These are phyloP conservation scores for Abscondita cerata DNA, from an alignment of 2,888 invertebrate genomes.

Conservation along the genomic window DNA sequence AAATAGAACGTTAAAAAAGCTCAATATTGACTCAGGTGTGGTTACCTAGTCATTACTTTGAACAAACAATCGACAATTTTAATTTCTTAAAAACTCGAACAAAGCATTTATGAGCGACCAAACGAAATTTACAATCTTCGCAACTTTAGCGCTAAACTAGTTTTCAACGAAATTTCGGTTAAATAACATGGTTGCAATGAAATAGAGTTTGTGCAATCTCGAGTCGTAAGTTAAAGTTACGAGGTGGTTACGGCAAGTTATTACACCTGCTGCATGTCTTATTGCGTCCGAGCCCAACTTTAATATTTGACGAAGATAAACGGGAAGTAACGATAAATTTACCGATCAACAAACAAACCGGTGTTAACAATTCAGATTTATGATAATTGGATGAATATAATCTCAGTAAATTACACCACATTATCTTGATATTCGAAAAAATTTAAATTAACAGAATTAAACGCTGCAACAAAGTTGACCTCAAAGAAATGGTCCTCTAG, in stretches of 20 bases:
- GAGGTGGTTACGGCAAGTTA: conserved; percentile 56
- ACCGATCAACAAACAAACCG: neutral
- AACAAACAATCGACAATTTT: no score
- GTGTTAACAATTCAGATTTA: conserved; percentile 4
- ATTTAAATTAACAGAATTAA: neutral
- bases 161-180: conserved; percentile 27
- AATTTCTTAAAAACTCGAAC: no score
- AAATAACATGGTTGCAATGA: conserved; percentile 24
- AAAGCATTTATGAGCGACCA: no score
- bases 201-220: conserved; percentile 28
- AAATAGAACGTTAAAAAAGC: no score
- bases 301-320: conserved; percentile 32
- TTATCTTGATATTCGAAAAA: no score
- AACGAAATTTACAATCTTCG: neutral
- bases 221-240: conserved; percentile 53
- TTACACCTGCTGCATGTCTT: conserved; percentile 52
- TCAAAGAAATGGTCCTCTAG: conserved; percentile 3
- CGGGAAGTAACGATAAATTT: conserved; percentile 16
- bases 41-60: neutral
- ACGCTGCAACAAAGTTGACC: conserved; percentile 2
- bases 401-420: neutral
- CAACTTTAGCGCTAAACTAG: neutral
- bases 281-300: conserved; percentile 43
- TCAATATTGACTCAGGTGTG: conserved; percentile 7
- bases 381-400: neutral